Evolutionary conservation across 2,888 invertebrate genomes (phyloP).

Genomic region (Watsonalla cultraria): DNA sequence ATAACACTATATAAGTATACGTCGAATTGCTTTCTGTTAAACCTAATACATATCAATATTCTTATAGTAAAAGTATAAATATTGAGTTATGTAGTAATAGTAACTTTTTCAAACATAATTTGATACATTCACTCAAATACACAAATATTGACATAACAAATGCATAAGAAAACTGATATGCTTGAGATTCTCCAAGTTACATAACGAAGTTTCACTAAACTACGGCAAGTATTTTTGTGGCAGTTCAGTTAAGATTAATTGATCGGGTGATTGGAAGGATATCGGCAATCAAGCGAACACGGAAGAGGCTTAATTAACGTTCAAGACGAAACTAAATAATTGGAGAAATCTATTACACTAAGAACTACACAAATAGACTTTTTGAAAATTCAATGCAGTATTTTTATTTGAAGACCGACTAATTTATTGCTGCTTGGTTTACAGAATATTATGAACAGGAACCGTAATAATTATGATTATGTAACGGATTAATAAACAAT

Average conservation of each 20-base stretch:
- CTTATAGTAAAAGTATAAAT: too few relatives aligned
- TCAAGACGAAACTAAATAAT: conserved; percentile 45
- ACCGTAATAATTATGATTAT: too few relatives aligned
- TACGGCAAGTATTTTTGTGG: conserved; percentile 4
- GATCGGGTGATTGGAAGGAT: conserved; percentile 52
- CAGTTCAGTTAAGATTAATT: conserved; percentile 26
- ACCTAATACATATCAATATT: too few relatives aligned
- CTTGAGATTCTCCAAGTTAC: neutral
- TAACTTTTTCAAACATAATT: too few relatives aligned
- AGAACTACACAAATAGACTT: conserved; percentile 33
- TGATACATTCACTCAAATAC: neutral
- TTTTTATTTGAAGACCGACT: too few relatives aligned
- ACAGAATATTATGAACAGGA: too few relatives aligned
- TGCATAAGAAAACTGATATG: neutral
- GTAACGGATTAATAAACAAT: too few relatives aligned
- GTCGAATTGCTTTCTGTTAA: too few relatives aligned
- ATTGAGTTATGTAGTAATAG: too few relatives aligned
- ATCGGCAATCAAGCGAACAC: conserved; percentile 50
- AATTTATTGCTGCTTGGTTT: too few relatives aligned
- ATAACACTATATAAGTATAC: too few relatives aligned
- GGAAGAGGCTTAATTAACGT: conserved; percentile 57
- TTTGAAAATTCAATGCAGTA: neutral
- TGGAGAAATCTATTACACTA: conserved; percentile 40
- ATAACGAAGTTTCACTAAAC: neutral
- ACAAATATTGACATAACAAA: neutral